Evolutionary conservation across 1,140 invertebrate genomes (phyloP), one percentile per base, ranked within the genome.

Genomic region (Latrodectus geometricus): DNA sequence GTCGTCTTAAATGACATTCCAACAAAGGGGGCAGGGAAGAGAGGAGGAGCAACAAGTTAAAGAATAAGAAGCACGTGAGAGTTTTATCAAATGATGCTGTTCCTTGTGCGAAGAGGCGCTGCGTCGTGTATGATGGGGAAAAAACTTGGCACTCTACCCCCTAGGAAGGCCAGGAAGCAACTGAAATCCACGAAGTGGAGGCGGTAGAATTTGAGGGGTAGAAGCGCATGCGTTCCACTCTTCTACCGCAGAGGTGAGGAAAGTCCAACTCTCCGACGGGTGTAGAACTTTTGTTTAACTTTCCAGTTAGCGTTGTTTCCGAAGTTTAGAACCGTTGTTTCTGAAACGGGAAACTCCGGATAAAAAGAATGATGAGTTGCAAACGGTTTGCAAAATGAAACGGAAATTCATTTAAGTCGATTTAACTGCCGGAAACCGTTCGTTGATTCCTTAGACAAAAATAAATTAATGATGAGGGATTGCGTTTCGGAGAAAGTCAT

Each of bases 71-170:
- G 74, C 80, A 83, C 35, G 80, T 83, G n/a, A 49, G 54, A 49
- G 48, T 9, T 15, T 15, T 15, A 72, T 23, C 80, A 83, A 68
- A 70, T 83, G 80, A 83, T 65, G 56, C 15, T 17, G 35, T 68
- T 52, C 23, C 68, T 75, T 61, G 49, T 35, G 7, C 48, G 65
- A 70, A 72, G 54, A 61, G 69, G 35, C 35, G 35, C 35, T 35
- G 14, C 17, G 68, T 72, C 61, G 50, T 35, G 35, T n/a, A 21
- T 15, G 35, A n/a, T 35, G 80, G 17, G 48, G 35, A n/a, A 69
- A 83, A 74, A 78, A 83, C 35, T 83, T 83, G 80, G 80, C 80
- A 73, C 80, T n/a, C 23, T 74, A 70, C 69, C 80, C 80, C 70
- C 20, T 48, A 21, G 20, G 54, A n/a, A 50, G 17, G 20, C 21